Base-by-base conservation (phyloP, 2,888 invertebrate genomes). In the Rhagonycha fulva region DNA sequence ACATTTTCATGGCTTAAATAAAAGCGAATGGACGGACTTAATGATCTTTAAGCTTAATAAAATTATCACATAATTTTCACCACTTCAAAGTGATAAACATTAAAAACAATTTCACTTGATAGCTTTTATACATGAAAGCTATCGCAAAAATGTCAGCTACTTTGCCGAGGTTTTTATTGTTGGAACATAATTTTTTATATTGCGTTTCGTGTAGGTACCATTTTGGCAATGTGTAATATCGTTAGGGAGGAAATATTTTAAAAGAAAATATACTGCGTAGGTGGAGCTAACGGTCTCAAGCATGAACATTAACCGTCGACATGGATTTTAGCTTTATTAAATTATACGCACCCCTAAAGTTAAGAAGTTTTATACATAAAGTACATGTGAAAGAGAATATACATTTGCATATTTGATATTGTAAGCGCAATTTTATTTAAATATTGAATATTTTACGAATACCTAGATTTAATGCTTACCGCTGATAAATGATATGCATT, bases 301-400 rank as follows among this genome's bases (percentile, higher is more conserved):
- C 28, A 68, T 67, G 68, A 69, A 71, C 75, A 75, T 75, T 75
- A 66, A 75, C 75, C 70, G 71, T 71, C 75, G 67, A 75, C 71
- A 72, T 75, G 72, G 71, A 75, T 75, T 75, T 72, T 72, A 75
- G 69, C 75, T 72, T 75, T 75, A 75, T 75, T 72, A 72, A 75
- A 75, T 75, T 75, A 75, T 62, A 75, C 75, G 72, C 75, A 68
- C 75, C 72, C 70, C 71, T 71, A 62, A 72, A 74, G 68, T 67
- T 68, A 68, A 72, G 71, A 71, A 75, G 32, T 71, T 72, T 72
- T 72, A 69, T 72, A 68, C 67, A 24, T 62, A 47, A 47, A 19
- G 60, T 24, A 61, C 60, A 71, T 68, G 66, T 30, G 63, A 66
- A 66, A 66, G 63, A 66, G 63, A 24, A 23, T 23, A 66, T 26